Conservation (phyloP, 2,888 invertebrate genomes). For the Chrysolina americana region DNA sequence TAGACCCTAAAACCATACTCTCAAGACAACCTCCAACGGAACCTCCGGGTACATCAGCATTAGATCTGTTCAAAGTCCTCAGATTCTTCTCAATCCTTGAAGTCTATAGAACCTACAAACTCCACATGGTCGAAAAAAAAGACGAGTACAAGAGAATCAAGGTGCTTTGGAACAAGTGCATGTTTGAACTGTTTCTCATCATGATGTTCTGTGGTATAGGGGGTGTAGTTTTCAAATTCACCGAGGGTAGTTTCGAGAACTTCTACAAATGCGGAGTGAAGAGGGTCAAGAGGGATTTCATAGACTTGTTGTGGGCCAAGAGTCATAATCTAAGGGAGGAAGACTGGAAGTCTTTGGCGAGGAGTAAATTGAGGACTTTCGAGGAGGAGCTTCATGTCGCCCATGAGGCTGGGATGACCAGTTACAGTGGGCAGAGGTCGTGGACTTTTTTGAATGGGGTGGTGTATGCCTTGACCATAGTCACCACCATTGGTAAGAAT, state of each 20-base stretch:
- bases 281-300: constrained; percentile 87
- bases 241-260: constrained; percentile 89
- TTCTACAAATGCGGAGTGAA: constrained; percentile 91
- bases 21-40: constrained; percentile 56
- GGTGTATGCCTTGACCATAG: constrained; percentile 87
- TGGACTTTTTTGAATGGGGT: constrained; percentile 93
- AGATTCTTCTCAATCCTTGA: constrained; percentile 66
- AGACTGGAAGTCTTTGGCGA: constrained; percentile 90
- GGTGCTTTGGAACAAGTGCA: constrained; percentile 77
- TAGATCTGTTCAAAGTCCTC: constrained; percentile 57
- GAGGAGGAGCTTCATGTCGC: constrained; percentile 89
- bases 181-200: constrained; percentile 78
- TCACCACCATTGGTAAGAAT: constrained; percentile 90
- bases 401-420: constrained; percentile 86
- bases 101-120: constrained; percentile 72
- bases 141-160: constrained; percentile 73
- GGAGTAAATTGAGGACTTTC: constrained; percentile 85
- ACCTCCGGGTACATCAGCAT: constrained; percentile 54
- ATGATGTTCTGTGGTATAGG: constrained; percentile 82
- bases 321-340: constrained; percentile 89
- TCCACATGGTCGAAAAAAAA: constrained; percentile 75
- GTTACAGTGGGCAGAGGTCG: constrained; percentile 86
- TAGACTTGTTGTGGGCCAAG: constrained; percentile 85
- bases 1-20: constrained; percentile 64
- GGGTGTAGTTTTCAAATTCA: constrained; percentile 84